These are phyloP conservation scores for Drosophila kepulauana DNA, from an alignment of 1,140 invertebrate genomes.

Conservation along the genomic window DNA sequence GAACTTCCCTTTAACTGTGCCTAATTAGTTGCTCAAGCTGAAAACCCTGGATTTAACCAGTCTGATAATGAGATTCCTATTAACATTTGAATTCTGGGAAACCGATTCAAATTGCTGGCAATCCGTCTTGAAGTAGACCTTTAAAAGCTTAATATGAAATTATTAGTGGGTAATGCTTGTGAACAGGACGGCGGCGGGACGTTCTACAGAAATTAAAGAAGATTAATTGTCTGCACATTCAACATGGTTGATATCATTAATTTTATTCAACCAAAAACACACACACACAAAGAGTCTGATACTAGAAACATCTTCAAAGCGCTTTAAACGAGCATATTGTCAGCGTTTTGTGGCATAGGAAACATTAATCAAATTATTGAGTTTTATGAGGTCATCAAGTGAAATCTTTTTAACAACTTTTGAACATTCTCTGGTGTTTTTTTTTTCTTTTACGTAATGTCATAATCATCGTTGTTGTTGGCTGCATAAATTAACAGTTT, in stretches of 20 bases:
- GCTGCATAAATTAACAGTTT: conserved; percentile 30
- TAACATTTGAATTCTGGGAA: conserved; percentile 32
- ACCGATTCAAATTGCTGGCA: conserved; percentile 16
- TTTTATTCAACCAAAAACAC: conserved; percentile 38
- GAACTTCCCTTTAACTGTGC: not conserved
- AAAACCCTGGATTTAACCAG: not conserved
- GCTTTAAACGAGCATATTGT: conserved; percentile 34
- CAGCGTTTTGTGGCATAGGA: conserved; percentile 26
- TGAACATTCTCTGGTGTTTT: not conserved
- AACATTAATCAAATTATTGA: conserved; percentile 54
- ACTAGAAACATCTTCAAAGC: conserved; percentile 20
- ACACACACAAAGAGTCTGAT: conserved; percentile 1
- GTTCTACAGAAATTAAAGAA: conserved; percentile 59
- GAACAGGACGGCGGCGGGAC: conserved; percentile 29
- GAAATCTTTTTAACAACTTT: conserved; percentile 39
- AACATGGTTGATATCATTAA: conserved; percentile 73
- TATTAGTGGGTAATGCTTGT: conserved; percentile 56
- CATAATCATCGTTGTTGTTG: conserved; percentile 38
- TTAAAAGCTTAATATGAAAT: conserved; percentile 36
- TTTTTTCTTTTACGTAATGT: conserved; percentile 7
- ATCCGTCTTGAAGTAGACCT: conserved; percentile 15
- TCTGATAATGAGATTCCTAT: conserved; percentile 20
- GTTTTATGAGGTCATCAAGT: conserved; percentile 41
- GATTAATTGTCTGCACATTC: conserved; percentile 76
- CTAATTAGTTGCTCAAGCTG: not conserved